Evolutionary conservation across 2,888 invertebrate genomes (phyloP).

Genomic region (Cepaea hortensis): DNA sequence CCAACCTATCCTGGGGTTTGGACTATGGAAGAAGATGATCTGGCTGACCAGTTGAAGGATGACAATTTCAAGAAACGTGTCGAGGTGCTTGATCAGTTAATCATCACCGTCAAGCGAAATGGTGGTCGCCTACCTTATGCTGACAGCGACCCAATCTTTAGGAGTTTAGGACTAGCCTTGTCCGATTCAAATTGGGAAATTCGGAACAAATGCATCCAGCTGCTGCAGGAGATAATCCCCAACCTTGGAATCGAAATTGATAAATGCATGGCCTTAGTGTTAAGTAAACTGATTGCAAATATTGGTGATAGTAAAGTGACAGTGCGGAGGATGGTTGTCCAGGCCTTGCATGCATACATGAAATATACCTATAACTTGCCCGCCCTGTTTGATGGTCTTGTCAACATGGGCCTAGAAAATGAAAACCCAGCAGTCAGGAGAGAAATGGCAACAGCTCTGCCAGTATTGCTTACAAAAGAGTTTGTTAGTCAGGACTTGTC

Average conservation of each 20-base stretch:
- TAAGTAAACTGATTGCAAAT: conserved; percentile 75
- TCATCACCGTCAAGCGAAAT: conserved; percentile 71
- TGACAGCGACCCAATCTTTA: conserved; percentile 72
- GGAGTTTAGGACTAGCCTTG: conserved; percentile 75
- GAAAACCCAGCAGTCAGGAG: conserved; percentile 72
- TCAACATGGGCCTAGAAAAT: conserved; percentile 75
- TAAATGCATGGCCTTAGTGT: conserved; percentile 73
- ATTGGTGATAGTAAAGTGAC: conserved; percentile 74
- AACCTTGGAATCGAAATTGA: conserved; percentile 74
- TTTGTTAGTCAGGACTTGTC: conserved; percentile 75
- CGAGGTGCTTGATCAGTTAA: conserved; percentile 72
- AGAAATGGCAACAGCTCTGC: conserved; percentile 75
- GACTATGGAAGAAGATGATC: conserved; percentile 75
- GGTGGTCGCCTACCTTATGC: conserved; percentile 72
- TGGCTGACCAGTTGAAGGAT: conserved; percentile 71
- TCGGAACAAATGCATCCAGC: conserved; percentile 76
- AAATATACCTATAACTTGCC: conserved; percentile 76
- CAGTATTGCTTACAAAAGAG: conserved; percentile 76
- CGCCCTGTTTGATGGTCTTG: conserved; percentile 73
- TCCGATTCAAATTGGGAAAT: conserved; percentile 77
- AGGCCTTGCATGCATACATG: conserved; percentile 77
- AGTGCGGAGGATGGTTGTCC: conserved; percentile 75
- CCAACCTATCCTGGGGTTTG: conserved; percentile 67
- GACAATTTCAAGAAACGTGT: conserved; percentile 72
- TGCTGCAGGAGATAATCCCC: conserved; percentile 73